Evolutionary conservation across 2,888 invertebrate species (phyloP), one percentile per base, ranked within the genome.

Genomic region (Ferrisia virgata): DNA sequence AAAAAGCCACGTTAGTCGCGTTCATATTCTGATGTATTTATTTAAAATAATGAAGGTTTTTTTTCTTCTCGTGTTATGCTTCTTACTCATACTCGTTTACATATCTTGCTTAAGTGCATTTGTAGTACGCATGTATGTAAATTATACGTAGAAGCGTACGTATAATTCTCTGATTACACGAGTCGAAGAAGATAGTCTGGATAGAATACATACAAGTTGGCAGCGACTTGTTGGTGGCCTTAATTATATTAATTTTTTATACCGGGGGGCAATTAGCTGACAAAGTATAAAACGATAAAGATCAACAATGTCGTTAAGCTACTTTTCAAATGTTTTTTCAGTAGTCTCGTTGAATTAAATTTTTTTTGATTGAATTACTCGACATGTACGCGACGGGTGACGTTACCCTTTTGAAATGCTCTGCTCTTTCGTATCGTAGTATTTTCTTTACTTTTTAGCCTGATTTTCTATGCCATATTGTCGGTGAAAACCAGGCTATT

Each of bases 241-340:
- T 64, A 64, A 64, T 64, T 64, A 64, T 28, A 28, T 47, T 64
- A 64, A 64, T 64, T 64, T 64, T 64, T 25, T 64, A 47, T 64
- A 28, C 25, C 25, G 13, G 58, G 58, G 28, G 58, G 58, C 58
- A 64, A 64, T 64, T 64, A 64, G 58, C 28, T 64, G 13, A 64
- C 58, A 64, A 64, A 64, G 58, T 64, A 28, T 64, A 8, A n/a
- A 53, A 25, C 28, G 58, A 64, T 64, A 64, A 64, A 64, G 58
- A 64, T 64, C 72, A 72, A 72, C 72, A 72, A 72, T 72, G 72
- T 72, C 33, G 72, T 36, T 72, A 33, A 31, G 72, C 72, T 36
- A 72, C 72, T 72, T 72, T 72, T 72, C 72, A 33, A 72, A 72
- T 33, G 72, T 72, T 72, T 72, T 2, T 72, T 33, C 47, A 15